These are phyloP conservation scores for Chydorus sphaericus DNA, from an alignment of 2,888 invertebrate genomes.

Conservation along the genomic window DNA sequence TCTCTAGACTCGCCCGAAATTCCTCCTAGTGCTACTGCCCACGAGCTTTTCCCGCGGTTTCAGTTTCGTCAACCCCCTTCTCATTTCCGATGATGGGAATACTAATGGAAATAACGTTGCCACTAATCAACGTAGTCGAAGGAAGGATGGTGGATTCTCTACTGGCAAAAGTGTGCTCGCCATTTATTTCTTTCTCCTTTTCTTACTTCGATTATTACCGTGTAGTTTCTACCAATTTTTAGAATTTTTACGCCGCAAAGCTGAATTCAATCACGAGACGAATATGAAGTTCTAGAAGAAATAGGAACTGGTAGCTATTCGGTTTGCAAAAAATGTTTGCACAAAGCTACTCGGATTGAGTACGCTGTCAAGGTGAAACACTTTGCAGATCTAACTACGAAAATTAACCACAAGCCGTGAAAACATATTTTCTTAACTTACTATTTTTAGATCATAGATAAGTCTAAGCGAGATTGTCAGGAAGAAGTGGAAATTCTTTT, in stretches of 20 bases:
- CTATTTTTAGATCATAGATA: slow-evolving; percentile 57
- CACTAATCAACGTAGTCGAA: not conserved
- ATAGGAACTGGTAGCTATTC: slow-evolving; percentile 91
- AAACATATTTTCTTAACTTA: too few relatives aligned
- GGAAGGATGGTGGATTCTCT: slow-evolving; percentile 7
- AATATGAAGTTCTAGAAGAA: slow-evolving; percentile 82
- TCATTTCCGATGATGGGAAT: slow-evolving; percentile 1
- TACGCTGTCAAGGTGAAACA: slow-evolving; percentile 80
- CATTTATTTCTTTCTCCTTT: too few relatives aligned
- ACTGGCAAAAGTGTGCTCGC: slow-evolving; percentile 5
- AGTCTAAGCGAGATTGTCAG: slow-evolving; percentile 76
- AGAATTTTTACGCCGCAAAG: slow-evolving; percentile 37
- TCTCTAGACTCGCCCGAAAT: slow-evolving; percentile 92
- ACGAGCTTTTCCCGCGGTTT: slow-evolving; percentile 95
- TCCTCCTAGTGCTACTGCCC: slow-evolving; percentile 94
- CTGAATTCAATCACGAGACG: slow-evolving; percentile 62
- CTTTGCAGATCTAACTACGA: not conserved
- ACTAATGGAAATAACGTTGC: not conserved
- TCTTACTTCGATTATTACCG: too few relatives aligned
- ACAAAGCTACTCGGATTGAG: slow-evolving; percentile 69
- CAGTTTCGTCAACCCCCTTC: slow-evolving; percentile 88
- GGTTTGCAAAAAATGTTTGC: slow-evolving; percentile 78
- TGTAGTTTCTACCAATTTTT: too few relatives aligned
- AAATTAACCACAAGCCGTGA: too few relatives aligned
- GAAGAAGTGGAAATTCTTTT: slow-evolving; percentile 96